Evolutionary conservation across 2,888 invertebrate species (phyloP).

Genomic region (Lutraria lutraria): DNA sequence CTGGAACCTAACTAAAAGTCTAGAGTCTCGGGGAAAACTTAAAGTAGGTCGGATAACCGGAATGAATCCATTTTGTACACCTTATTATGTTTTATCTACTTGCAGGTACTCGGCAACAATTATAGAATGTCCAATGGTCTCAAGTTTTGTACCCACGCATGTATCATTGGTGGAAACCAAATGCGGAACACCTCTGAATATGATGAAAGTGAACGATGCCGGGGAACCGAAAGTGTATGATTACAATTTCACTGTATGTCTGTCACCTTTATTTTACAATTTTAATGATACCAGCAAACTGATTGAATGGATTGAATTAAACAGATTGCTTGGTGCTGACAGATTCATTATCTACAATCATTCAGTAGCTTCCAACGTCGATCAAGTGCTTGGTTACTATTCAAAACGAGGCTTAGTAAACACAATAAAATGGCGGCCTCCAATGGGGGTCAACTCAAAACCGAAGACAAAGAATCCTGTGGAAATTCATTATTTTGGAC

Average conservation of each 20-base stretch:
- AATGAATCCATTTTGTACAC: too few species aligned
- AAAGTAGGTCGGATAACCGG: too few species aligned
- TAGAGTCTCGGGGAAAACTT: too few species aligned
- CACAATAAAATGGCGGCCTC: conserved; percentile 82
- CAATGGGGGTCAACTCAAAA: conserved; percentile 71
- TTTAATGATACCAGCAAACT: conserved; percentile 80
- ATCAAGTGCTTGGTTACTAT: conserved; percentile 77
- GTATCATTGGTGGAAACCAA: conserved; percentile 61
- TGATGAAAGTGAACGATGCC: conserved; percentile 50
- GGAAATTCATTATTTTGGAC: conserved; percentile 85
- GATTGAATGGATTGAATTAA: conserved; percentile 85
- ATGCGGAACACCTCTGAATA: conserved; percentile 60
- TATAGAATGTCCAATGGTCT: not conserved
- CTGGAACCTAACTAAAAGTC: too few species aligned
- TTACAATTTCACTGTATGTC: conserved; percentile 77
- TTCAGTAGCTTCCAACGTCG: conserved; percentile 76
- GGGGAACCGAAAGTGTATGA: not conserved
- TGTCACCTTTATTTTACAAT: conserved; percentile 76
- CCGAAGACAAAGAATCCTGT: not conserved
- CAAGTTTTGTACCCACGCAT: conserved; percentile 49
- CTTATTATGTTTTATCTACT: too few species aligned
- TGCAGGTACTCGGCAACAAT: conserved; percentile 27
- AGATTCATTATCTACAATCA: conserved; percentile 83
- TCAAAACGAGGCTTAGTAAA: conserved; percentile 74
- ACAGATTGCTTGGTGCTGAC: conserved; percentile 82